Base-by-base conservation (phyloP, 23 tunicate genomes). In the Trididemnum nubilum region DNA sequence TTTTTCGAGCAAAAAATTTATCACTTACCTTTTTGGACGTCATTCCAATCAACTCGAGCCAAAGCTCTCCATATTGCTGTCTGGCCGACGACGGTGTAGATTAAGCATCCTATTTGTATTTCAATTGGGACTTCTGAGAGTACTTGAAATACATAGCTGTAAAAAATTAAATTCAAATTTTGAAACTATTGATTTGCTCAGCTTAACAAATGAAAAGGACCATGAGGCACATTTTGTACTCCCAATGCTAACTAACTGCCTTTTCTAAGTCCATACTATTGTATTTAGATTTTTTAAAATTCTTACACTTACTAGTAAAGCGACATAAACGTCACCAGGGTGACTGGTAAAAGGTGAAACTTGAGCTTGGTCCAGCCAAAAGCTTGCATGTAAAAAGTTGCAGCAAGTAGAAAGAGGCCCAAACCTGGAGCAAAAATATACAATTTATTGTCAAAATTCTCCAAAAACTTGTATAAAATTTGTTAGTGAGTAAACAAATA, bases 1-100 rank as follows among this genome's bases (percentile, higher is more conserved):
- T n/a, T n/a, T n/a, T n/a, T n/a, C n/a, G n/a, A n/a, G n/a, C n/a
- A n/a, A n/a, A n/a, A n/a, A n/a, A n/a, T n/a, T n/a, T n/a, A n/a
- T n/a, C n/a, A n/a, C n/a, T n/a, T 67, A 67, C 74, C 74, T 67
- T 67, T 67, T 33, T 67, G 12, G 4, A 67, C 74, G 38, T 67
- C 38, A 30, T 67, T 32, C 74, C 74, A 67, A 31, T 67, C 74
- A 2, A 67, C 38, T 67, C 74, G 12, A 2, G 74, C 37, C 74
- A 37, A 67, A 67, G 74, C 74, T 31, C 74, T 37, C 74, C 74
- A 67, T 5, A 67, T 67, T 30, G 74, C 38, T 12, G 22, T 33
- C 38, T 67, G 74, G 2, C 74, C 74, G 3, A 67, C 38, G 12
- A 30, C 26, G 33, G n/a, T 4, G 74, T 67, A 67, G n/a, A 67